These are phyloP conservation scores for Epirrhoe alternata DNA, from an alignment of 2,888 invertebrate species.

Conservation along the genomic window DNA sequence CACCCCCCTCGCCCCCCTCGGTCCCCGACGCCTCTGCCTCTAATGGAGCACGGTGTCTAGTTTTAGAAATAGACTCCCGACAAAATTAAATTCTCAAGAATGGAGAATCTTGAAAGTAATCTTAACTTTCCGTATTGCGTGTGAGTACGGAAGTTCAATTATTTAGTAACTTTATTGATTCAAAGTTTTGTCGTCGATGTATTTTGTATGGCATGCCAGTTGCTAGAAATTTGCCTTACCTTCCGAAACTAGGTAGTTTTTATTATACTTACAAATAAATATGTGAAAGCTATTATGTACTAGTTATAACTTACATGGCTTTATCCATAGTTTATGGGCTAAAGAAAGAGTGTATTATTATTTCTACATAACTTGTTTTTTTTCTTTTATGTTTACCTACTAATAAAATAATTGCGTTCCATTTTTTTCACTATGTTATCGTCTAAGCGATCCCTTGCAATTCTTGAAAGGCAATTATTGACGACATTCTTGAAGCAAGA, in stretches of 20 bases:
- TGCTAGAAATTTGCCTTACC: background rate
- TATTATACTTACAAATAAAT: background rate
- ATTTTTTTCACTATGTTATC: too few species aligned
- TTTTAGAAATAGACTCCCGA: constrained; percentile 70
- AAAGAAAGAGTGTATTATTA: too few species aligned
- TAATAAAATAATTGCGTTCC: too few species aligned
- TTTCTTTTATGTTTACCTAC: too few species aligned
- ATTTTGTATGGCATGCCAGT: constrained; percentile 18
- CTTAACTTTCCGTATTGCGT: constrained; percentile 38
- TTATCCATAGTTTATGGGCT: too few species aligned
- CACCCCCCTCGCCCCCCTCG: constrained; percentile 51
- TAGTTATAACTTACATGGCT: too few species aligned
- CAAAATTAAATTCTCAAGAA: constrained; percentile 47
- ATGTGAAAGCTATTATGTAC: background rate
- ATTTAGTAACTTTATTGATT: constrained; percentile 35
- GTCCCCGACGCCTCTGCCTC: constrained; percentile 55
- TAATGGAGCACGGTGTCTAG: constrained; percentile 67
- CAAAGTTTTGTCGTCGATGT: constrained; percentile 14
- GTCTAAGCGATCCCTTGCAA: too few species aligned
- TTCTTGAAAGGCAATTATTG: too few species aligned
- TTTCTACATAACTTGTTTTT: too few species aligned
- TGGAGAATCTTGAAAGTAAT: constrained; percentile 42
- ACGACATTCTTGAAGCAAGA: too few species aligned
- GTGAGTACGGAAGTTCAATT: constrained; percentile 30
- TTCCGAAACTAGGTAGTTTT: background rate